These are phyloP conservation scores for Drosophila fulvimacula DNA, from an alignment of 2,888 invertebrate genomes.

Conservation along the genomic window DNA sequence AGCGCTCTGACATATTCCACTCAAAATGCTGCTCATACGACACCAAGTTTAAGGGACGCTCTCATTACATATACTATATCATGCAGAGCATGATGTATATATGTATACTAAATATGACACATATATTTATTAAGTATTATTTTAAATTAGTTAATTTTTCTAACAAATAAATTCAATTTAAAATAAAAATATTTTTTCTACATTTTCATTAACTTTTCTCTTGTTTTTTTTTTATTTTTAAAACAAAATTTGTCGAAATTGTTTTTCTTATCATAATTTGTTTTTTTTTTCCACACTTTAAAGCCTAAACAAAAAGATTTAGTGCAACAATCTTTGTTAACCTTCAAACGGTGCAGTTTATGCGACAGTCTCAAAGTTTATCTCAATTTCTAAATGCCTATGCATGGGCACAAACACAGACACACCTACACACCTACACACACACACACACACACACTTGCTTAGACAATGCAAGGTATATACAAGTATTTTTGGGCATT, in stretches of 20 bases:
- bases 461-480: slow-evolving; percentile 34
- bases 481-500: slow-evolving; percentile 48
- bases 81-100: no score
- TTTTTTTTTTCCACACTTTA: neutral
- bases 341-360: slow-evolving; percentile 46
- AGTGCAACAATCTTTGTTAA: slow-evolving; percentile 23
- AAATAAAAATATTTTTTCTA: no score
- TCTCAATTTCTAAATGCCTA: slow-evolving; percentile 49
- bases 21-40: neutral
- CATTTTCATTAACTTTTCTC: neutral
- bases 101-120: no score
- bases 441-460: slow-evolving; percentile 5
- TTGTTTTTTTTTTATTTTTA: no score
- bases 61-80: no score
- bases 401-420: slow-evolving; percentile 43
- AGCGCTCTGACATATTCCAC: neutral
- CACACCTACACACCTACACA: neutral
- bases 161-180: no score
- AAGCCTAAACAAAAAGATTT: slow-evolving; percentile 5
- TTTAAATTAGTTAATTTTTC: no score
- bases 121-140: no score
- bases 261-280: neutral
- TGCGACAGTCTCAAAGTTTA: slow-evolving; percentile 28
- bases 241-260: neutral
- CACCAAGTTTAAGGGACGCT: no score